These are phyloP conservation scores for Lepeophtheirus salmonis DNA, from an alignment of 1,140 invertebrate species.

Conservation along the genomic window DNA sequence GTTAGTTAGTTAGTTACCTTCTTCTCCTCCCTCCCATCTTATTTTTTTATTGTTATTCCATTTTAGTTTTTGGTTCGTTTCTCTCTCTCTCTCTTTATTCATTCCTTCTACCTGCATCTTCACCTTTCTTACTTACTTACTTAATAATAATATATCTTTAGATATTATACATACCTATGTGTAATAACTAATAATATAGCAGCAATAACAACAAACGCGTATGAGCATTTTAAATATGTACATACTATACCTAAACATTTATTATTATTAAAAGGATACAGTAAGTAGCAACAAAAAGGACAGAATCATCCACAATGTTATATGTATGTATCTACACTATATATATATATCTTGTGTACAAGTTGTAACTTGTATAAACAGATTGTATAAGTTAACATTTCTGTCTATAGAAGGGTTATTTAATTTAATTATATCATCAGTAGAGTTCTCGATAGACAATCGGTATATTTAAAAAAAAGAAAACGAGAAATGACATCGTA, in stretches of 20 bases:
- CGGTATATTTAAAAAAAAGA: no score
- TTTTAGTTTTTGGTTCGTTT: background rate
- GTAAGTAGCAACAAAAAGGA: background rate
- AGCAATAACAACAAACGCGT: no score
- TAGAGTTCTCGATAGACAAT: no score
- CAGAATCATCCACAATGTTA: background rate
- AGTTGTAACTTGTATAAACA: no score
- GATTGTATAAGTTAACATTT: no score
- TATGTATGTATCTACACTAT: no score
- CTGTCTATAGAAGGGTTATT: no score
- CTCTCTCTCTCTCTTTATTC: slow-evolving; percentile 12
- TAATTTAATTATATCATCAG: no score
- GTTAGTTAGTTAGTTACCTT: background rate
- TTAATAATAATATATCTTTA: background rate
- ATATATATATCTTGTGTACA: no score
- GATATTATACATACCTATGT: no score
- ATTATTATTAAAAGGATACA: background rate
- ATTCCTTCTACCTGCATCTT: background rate
- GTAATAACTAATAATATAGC: background rate
- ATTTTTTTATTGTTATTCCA: background rate
- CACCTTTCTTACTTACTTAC: background rate
- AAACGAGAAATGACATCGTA: no score
- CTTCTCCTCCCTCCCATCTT: background rate
- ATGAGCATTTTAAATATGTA: no score
- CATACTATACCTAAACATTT: background rate